These are phyloP conservation scores for Drosophila buzzatii DNA, from an alignment of 2,888 invertebrate genomes.

Conservation along the genomic window DNA sequence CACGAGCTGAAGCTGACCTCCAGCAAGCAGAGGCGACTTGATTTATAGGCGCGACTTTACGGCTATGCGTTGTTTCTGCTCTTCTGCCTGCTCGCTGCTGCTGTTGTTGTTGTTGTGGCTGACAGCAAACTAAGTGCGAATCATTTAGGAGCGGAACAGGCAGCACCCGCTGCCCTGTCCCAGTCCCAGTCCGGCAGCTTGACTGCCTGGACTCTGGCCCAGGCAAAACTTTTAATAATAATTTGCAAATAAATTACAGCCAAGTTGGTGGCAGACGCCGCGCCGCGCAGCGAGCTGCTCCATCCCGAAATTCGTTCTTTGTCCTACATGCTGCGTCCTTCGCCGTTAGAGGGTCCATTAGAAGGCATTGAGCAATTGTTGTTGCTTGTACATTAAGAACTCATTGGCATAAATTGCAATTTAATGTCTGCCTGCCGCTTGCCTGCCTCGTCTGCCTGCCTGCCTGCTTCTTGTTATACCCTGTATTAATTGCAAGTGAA, in stretches of 20 bases:
- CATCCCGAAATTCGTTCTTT: conserved; percentile 2
- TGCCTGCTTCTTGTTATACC: conserved; percentile 18
- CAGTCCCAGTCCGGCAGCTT: background rate
- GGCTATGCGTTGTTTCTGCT: conserved; percentile 35
- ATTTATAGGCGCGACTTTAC: conserved; percentile 75
- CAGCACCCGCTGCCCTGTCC: conserved; percentile 17
- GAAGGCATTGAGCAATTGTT: conserved; percentile 63
- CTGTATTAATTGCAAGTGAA: conserved; percentile 15
- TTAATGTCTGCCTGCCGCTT: conserved; percentile 70
- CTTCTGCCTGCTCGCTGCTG: background rate
- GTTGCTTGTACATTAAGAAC: conserved; percentile 78
- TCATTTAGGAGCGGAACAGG: conserved; percentile 60
- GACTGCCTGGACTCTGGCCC: conserved; percentile 33
- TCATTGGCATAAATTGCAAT: conserved; percentile 84
- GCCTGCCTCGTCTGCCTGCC: conserved; percentile 42
- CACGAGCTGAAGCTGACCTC: conserved; percentile 39
- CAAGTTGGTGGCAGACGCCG: conserved; percentile 68
- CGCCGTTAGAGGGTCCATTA: conserved; percentile 58
- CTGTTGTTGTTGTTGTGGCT: conserved; percentile 59
- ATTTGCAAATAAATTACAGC: conserved; percentile 82
- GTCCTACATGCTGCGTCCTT: conserved; percentile 11
- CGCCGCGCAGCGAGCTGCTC: conserved; percentile 19
- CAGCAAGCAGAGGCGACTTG: conserved; percentile 49
- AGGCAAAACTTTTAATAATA: conserved; percentile 82
- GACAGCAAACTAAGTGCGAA: conserved; percentile 78